A percentile compares a stretch with the other conserved stretches of the same genome.
These are phyloP conservation scores for Lamprotornis superbus DNA, from an alignment of 2,113 vertebrate species.

Conservation along the genomic window DNA sequence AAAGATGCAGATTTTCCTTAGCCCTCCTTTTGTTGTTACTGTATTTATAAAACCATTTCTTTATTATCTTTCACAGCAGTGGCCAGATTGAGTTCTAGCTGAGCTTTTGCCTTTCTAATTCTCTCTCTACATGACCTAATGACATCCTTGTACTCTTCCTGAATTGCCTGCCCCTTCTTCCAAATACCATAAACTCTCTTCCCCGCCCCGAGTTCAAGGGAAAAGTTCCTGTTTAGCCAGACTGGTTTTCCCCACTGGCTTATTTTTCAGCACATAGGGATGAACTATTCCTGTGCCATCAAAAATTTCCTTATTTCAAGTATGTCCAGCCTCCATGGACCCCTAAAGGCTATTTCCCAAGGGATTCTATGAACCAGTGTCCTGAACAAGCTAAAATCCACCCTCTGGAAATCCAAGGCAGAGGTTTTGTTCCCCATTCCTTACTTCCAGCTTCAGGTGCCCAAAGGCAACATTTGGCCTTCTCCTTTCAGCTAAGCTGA, in stretches of 20 bases:
- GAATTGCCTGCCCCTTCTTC: neutral
- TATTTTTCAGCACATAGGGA: neutral
- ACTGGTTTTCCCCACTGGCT: neutral
- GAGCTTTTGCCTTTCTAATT: neutral
- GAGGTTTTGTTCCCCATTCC: neutral
- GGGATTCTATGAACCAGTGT: neutral
- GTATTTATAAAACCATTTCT: neutral
- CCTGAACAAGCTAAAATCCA: neutral
- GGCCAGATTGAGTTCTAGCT: neutral
- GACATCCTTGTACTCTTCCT: neutral
- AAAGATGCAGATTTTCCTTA: neutral
- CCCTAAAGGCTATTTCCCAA: neutral
- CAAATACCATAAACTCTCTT: neutral
- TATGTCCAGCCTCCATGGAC: neutral
- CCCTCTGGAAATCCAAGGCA: neutral
- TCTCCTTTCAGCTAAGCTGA: neutral
- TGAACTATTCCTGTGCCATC: neutral
- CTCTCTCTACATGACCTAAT: neutral
- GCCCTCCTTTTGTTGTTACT: neutral
- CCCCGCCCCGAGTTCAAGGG: neutral
- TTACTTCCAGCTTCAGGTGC: neutral
- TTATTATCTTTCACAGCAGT: neutral
- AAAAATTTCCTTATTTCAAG: neutral
- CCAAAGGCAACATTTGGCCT: neutral
- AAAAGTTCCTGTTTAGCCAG: neutral